Base-by-base conservation (phyloP, 37 sponge, comb jelly and placozoan genomes). In the Ephydatia muelleri region DNA sequence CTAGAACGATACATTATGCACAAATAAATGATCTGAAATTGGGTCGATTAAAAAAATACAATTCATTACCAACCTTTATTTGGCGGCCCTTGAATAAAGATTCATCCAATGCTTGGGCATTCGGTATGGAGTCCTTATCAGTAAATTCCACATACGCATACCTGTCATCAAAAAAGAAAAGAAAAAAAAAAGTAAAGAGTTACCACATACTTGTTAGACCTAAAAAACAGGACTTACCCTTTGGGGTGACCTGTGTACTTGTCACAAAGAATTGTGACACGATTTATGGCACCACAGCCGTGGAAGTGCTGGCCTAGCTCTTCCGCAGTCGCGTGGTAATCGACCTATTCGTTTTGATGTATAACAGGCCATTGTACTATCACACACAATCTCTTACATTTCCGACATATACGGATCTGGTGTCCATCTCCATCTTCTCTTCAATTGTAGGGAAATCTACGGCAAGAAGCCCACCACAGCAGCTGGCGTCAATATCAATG, bases 251-350 rank as follows among this genome's bases (percentile, higher is more conserved):
- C 99, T 68, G 90, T 87, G 76, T 81, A 96, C 73, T 97, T 98
- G 77, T 98, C 99, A 91, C 97, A 98, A 40, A 97, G 81, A 64
- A 98, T 98, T 8, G 99, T 98, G 16, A 98, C 99, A 65, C 99
- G 79, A 72, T 94, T 95, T 26, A 98, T 93, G 47, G 96, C 43
- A 3, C 99, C 99, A 84, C 99, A 98, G 38, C 93, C 93, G 36
- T 96, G 81, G 69, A 98, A 98, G 67, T 98, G 99, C 72, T 88
- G 82, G 22, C 98, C 99, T 19, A 98, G 82, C 67, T 98, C 99
- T 81, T 98, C 96, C 29, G 97, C 99, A 35, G 99, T 98, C 0
- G 97, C 82, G 23, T 90, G 87, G 70, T 97, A 98, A 80, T 98
- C 99, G 21, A 97, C 96, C 96, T 95, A 64, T 13, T 68, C 6